Evolutionary conservation across 1,140 invertebrate species (phyloP), one percentile per base, ranked within the genome.

Genomic region (Leptinotarsa defecta): DNA sequence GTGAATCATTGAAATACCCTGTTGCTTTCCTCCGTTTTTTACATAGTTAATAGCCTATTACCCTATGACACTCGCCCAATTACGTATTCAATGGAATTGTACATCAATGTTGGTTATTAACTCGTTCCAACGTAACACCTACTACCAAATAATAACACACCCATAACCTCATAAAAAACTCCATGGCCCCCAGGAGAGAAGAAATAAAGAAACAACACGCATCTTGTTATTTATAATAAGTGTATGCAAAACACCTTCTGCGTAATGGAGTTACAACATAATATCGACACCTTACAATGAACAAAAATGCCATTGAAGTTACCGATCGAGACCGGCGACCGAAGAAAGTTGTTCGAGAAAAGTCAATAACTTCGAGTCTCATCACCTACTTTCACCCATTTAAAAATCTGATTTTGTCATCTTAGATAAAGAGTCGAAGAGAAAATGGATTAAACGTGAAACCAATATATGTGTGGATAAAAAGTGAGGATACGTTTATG

Each of bases 371-470:
- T 70, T 52, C 62, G 76, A 43, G 49, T 52, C 72, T 70, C 76
- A 77, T 77, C 76, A 74, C 76, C 76, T 77, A 77, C 76, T 77
- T 77, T 77, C 76, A 77, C 76, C 70, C 62, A 65, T 64, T 27
- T 67, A 69, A 74, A 74, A 57, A 57, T 65, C 64, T 19, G 64
- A 22, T 65, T 65, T 24, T 65, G 64, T 65, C 64, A 65, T 24
- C 64, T 65, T 65, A 19, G 27, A 34, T 65, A 65, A 65, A 15
- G 20, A 17, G 20, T 24, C 1, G 1, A 15, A 65, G 64, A 65
- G 27, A 65, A 24, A 65, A 15, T 24, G 20, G 20, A 65, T 62
- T 19, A 13, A 62, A 62, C 17, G n/a, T 62, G 61, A 20, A 62
- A 62, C 34, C 34, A 43, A 43, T 43, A 43, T 43, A 43, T 43